Evolutionary conservation across 1,140 invertebrate genomes (phyloP).

Genomic region (Drosophila repleta): DNA sequence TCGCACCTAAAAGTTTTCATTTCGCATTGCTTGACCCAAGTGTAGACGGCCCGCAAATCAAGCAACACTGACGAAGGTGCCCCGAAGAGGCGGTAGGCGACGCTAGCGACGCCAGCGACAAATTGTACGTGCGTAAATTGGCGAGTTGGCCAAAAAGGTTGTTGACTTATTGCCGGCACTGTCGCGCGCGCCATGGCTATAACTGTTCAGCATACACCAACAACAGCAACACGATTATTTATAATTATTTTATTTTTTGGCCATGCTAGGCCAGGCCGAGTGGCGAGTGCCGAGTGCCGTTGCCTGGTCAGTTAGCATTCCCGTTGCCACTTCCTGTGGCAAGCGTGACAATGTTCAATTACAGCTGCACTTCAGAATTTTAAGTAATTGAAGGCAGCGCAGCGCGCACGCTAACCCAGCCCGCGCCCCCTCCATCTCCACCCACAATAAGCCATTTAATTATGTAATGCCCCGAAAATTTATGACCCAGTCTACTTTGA

Average conservation of each 20-base stretch:
- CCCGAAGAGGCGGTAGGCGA: neutral
- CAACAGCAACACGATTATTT: constrained; percentile 21
- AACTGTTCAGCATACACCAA: constrained; percentile 20
- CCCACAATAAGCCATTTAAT: constrained; percentile 55
- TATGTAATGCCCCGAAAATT: constrained; percentile 72
- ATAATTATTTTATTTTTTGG: constrained; percentile 27
- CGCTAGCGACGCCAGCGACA: constrained; percentile 39
- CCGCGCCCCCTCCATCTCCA: neutral
- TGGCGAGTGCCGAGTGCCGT: constrained; percentile 72
- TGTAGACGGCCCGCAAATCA: constrained; percentile 36
- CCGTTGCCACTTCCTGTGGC: constrained; percentile 61
- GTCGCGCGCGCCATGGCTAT: constrained; percentile 22
- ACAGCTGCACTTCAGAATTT: constrained; percentile 76
- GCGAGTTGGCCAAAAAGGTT: constrained; percentile 73
- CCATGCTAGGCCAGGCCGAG: constrained; percentile 28
- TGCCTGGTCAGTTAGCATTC: constrained; percentile 43
- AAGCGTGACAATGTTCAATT: constrained; percentile 80
- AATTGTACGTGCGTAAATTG: constrained; percentile 78
- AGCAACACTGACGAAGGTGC: constrained; percentile 1
- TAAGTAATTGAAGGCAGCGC: constrained; percentile 74
- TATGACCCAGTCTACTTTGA: constrained; percentile 51
- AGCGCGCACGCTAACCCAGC: constrained; percentile 59
- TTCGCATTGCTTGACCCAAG: constrained; percentile 23
- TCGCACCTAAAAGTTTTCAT: constrained; percentile 12
- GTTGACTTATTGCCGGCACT: constrained; percentile 68